Evolutionary conservation across 2,113 vertebrate genomes (phyloP).

Genomic region (Sylvilagus bachmani): DNA sequence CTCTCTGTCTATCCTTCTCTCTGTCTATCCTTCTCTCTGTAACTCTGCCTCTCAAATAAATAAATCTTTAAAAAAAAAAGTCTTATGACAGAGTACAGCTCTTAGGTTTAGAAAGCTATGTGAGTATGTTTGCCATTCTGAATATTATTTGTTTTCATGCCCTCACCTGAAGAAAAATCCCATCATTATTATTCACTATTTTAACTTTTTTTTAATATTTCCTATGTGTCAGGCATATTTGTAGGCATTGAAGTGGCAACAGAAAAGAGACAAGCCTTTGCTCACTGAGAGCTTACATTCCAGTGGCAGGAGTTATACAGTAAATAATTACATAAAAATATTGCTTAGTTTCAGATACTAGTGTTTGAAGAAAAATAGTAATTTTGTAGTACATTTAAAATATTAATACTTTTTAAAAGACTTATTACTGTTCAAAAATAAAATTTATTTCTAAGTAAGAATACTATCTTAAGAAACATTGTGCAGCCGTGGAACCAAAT

Average conservation of each 20-base stretch:
- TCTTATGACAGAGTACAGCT: neutral
- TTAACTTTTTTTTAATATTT: neutral
- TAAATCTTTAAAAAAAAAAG: neutral
- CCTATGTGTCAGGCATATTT: neutral
- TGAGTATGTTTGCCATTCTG: conserved; percentile 25
- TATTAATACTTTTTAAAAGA: neutral
- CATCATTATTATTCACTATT: neutral
- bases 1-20: too few relatives aligned
- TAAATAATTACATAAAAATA: neutral
- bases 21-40: too few relatives aligned
- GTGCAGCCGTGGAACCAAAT: neutral
- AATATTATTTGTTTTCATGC: conserved; percentile 23
- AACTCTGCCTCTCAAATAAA: too few relatives aligned
- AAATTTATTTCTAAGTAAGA: neutral
- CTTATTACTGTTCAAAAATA: neutral
- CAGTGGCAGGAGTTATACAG: neutral
- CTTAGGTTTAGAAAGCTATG: neutral
- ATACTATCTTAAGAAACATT: neutral
- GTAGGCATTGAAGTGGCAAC: neutral
- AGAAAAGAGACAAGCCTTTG: neutral
- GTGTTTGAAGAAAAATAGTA: neutral
- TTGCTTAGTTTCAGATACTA: neutral
- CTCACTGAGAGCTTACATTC: neutral
- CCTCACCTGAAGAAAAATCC: conserved; percentile 11
- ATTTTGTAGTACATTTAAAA: neutral